phyloP scores from a whole-genome alignment of 1,140 invertebrate genomes.

The Metaphire vulgaris region DNA sequence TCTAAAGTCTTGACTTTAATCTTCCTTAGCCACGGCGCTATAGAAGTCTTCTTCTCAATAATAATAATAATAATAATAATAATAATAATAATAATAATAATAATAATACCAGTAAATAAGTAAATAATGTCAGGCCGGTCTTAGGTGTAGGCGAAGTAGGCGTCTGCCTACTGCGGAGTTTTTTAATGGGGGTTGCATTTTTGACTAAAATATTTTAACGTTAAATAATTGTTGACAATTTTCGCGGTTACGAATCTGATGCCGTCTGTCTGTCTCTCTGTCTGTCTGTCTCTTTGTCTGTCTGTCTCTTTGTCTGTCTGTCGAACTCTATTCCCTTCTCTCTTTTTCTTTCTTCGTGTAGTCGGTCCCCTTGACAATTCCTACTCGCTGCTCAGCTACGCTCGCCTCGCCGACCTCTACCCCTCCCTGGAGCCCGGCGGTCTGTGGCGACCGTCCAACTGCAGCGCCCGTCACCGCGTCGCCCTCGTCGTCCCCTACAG shows the following conservation, averaged over 20 bases:
- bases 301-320: background rate
- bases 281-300: background rate
- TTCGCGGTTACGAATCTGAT: background rate
- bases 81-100: too few relatives aligned
- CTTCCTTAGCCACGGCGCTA: too few relatives aligned
- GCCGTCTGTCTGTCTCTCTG: background rate
- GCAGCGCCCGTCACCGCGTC: slow-evolving; percentile 48
- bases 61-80: too few relatives aligned
- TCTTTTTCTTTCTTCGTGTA: background rate
- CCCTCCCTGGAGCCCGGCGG: background rate
- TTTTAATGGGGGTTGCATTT: too few relatives aligned
- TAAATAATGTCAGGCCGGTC: too few relatives aligned
- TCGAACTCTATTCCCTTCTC: background rate
- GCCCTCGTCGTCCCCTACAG: slow-evolving; percentile 82
- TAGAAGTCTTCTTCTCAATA: too few relatives aligned
- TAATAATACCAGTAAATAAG: too few relatives aligned
- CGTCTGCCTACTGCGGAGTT: too few relatives aligned
- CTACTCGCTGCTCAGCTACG: background rate
- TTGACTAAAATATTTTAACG: too few relatives aligned
- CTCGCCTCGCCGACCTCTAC: background rate
- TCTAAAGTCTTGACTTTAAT: too few relatives aligned
- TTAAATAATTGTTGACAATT: too few relatives aligned
- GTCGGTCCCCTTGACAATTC: background rate
- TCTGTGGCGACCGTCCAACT: slow-evolving; percentile 22
- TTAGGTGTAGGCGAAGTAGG: too few relatives aligned